Evolutionary conservation across 23 tunicate species (phyloP).

Genomic region (Phallusia fumigata): DNA sequence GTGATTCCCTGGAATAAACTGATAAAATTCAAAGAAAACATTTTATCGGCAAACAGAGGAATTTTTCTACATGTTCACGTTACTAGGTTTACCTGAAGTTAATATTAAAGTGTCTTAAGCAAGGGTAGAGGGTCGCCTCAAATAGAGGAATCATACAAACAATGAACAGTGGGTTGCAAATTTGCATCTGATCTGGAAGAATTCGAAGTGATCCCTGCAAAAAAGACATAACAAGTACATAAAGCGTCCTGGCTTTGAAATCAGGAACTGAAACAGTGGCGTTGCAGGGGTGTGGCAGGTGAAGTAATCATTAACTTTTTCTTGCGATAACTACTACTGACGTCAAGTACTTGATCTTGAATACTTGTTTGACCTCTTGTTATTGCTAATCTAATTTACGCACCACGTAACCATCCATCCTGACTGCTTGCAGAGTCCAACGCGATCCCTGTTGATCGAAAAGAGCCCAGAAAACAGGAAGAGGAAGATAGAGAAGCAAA

Average conservation of each 20-base stretch:
- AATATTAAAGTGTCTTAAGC: slow-evolving; percentile 64
- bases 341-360: no score
- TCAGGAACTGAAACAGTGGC: no score
- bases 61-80: no score
- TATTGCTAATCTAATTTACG: not conserved
- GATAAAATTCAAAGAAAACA: no score
- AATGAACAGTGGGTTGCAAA: slow-evolving; percentile 96
- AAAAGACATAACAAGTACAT: no score
- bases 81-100: slow-evolving; percentile 68
- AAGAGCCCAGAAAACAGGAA: slow-evolving; percentile 93
- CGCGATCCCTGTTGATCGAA: slow-evolving; percentile 99
- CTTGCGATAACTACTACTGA: no score
- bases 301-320: no score
- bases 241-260: no score
- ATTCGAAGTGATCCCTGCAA: slow-evolving; percentile 52
- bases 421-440: slow-evolving; percentile 96
- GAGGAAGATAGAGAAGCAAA: slow-evolving; percentile 81
- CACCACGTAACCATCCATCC: slow-evolving; percentile 96
- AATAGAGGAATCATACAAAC: slow-evolving; percentile 93
- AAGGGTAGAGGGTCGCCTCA: slow-evolving; percentile 88
- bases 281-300: no score
- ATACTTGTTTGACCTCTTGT: no score
- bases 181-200: slow-evolving; percentile 97
- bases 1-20: no score
- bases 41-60: no score